Conservation (phyloP, 2,797 vertebrate species). For the Sciurus vulgaris region DNA sequence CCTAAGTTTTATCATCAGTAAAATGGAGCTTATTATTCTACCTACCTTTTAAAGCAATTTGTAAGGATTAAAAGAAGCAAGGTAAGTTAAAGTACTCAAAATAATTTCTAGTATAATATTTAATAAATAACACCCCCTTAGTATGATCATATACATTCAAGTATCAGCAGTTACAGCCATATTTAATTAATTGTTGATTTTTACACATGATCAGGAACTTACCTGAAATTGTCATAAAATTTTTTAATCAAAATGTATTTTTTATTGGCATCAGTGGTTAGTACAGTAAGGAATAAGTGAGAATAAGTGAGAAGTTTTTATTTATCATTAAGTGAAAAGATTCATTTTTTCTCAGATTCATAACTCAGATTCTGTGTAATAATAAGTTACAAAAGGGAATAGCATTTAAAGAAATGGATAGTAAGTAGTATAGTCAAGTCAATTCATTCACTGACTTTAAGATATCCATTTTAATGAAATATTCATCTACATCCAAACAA, state of each 20-base stretch:
- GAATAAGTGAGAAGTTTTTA: slow-evolving; percentile 2
- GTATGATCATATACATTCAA: background rate
- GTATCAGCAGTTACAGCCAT: background rate
- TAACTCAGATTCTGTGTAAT: background rate
- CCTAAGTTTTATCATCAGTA: background rate
- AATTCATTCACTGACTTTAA: slow-evolving; percentile 1
- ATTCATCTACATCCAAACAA: background rate
- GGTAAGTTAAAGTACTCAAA: background rate
- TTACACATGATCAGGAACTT: background rate
- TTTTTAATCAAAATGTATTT: background rate
- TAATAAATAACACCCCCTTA: background rate
- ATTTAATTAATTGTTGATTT: background rate
- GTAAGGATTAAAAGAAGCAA: background rate
- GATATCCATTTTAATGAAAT: background rate
- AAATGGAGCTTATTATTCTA: background rate
- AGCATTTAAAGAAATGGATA: slow-evolving; percentile 34
- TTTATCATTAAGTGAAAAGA: background rate
- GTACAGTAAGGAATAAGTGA: background rate
- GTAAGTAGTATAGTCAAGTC: background rate
- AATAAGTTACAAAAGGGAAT: slow-evolving; percentile 6
- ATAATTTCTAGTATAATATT: background rate
- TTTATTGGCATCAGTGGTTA: background rate
- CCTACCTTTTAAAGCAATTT: background rate
- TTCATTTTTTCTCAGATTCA: background rate
- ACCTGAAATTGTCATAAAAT: background rate